Evolutionary conservation across 2,113 vertebrate species (phyloP), one percentile per base, ranked within the genome.

Genomic region (Sarotherodon lohbergeri): DNA sequence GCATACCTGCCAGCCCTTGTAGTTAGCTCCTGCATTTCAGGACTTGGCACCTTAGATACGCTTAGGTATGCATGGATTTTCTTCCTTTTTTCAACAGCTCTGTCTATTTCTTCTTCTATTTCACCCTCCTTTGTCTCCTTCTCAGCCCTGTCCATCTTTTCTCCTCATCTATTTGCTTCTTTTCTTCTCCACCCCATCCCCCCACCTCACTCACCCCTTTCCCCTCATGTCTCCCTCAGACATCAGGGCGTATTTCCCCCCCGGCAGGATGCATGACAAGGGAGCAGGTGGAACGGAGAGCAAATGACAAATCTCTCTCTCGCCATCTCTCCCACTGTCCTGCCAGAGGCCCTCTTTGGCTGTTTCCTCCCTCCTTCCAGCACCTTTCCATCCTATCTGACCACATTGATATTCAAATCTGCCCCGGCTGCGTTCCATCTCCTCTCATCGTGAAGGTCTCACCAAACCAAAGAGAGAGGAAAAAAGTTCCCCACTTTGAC

Each of bases 1-100:
- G 95, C 96, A 97, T 97, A 96, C 90, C 95, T 95, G 95, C 95
- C 96, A 95, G 90, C 92, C 94, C 91, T 93, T 91, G 87, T 93
- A 90, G 92, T 95, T 94, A 94, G 90, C 92, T 91, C 50, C 93
- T 81, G 92, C 88, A 85, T 93, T 94, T 95, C 93, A 87, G 87
- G 85, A 88, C 90, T 73, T 87, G 86, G 90, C 94, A 89, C 86
- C 93, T 91, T 80, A 92, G 92, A 95, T 93, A 86, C 88, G 76
- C 94, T 96, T 89, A 66, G 56, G 73, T 61, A 90, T 88, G 86
- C 92, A 95, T 94, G 88, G 90, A 91, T 94, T 93, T 93, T 76
- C 54, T 57, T 61, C 59, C 85, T 39, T 81, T 83, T 86, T 79
- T 82, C 79, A 46, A 19, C 16, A 80, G 71, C 54, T 87, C 63